These are phyloP conservation scores for Dryococelus australis DNA, from an alignment of 2,888 invertebrate species.

Conservation along the genomic window DNA sequence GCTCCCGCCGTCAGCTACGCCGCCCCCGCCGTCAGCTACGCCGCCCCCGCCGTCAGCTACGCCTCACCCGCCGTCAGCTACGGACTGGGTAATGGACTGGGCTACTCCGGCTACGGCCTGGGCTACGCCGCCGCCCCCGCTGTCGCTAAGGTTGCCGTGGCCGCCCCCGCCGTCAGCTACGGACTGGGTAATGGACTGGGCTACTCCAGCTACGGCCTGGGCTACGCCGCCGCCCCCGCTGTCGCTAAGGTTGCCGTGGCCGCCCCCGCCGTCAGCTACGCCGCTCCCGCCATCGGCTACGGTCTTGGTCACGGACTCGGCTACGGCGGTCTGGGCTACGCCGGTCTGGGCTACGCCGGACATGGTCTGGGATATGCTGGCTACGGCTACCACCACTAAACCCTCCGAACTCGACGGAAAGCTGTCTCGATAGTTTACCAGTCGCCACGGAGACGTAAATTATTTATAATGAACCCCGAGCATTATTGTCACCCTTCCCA, in stretches of 20 bases:
- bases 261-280: constrained; percentile 25
- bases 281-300: background rate
- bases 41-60: constrained; percentile 17
- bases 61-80: background rate
- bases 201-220: constrained; percentile 21
- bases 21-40: constrained; percentile 34
- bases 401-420: background rate
- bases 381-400: constrained; percentile 19
- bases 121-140: constrained; percentile 33
- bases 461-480: background rate
- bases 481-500: background rate
- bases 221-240: constrained; percentile 18
- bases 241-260: constrained; percentile 12
- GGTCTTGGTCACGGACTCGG: background rate
- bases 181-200: constrained; percentile 27
- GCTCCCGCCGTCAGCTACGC: background rate
- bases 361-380: constrained; percentile 6
- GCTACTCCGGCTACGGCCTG: constrained; percentile 29
- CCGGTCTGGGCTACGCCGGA: constrained; percentile 21
- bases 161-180: constrained; percentile 18
- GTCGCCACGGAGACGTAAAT: background rate
- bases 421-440: background rate
- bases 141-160: constrained; percentile 11
- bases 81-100: constrained; percentile 22
- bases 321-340: constrained; percentile 2